These are phyloP conservation scores for Drosophila differens DNA, from an alignment of 2,888 invertebrate genomes.

Conservation along the genomic window DNA sequence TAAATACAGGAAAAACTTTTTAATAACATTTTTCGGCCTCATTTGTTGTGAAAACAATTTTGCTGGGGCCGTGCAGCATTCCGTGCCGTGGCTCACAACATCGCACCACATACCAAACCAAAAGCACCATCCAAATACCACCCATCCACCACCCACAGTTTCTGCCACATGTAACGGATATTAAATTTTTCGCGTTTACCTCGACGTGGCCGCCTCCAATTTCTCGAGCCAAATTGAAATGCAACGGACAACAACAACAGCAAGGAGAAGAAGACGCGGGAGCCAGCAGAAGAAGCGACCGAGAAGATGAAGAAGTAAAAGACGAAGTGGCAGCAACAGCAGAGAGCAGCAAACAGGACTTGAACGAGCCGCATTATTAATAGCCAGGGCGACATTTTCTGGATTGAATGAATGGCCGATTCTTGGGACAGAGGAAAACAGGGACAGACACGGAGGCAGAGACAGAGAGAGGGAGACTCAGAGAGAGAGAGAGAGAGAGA, in stretches of 20 bases:
- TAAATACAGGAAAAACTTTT: slow-evolving; percentile 76
- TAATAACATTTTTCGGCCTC: slow-evolving; percentile 83
- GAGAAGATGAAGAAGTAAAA: not conserved
- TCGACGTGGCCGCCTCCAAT: slow-evolving; percentile 56
- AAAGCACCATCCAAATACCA: slow-evolving; percentile 3
- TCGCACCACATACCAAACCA: slow-evolving; percentile 3
- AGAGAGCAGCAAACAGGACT: slow-evolving; percentile 21
- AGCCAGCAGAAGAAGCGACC: not conserved
- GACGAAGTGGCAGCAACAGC: not conserved
- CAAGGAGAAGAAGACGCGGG: not conserved
- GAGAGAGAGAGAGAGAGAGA: not conserved
- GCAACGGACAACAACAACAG: slow-evolving; percentile 38
- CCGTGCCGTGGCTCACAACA: not conserved
- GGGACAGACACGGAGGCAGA: not conserved
- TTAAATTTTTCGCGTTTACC: slow-evolving; percentile 78
- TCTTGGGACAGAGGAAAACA: slow-evolving; percentile 6
- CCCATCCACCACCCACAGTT: not conserved
- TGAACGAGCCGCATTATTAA: slow-evolving; percentile 37
- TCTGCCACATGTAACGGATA: slow-evolving; percentile 72
- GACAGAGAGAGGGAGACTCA: not conserved
- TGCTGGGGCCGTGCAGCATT: slow-evolving; percentile 51
- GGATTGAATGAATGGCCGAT: slow-evolving; percentile 59
- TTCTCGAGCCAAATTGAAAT: slow-evolving; percentile 62
- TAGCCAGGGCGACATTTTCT: slow-evolving; percentile 53
- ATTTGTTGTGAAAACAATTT: slow-evolving; percentile 80